Conservation (phyloP, 92 coral and sea anemone species). For the Phenganax marumi region DNA sequence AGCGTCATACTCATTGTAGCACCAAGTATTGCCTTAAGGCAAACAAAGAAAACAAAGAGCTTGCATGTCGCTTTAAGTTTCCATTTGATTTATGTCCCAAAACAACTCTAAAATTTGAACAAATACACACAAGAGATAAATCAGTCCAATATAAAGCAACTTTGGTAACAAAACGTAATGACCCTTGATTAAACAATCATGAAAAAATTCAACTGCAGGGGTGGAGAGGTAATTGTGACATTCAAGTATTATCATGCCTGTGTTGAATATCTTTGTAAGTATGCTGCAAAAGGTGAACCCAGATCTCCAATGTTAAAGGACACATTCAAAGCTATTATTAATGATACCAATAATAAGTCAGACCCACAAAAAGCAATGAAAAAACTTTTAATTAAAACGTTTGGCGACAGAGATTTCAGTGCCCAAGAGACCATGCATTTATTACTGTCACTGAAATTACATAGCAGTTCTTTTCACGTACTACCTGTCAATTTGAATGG, state of each 20-base stretch:
- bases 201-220: constrained; percentile 53
- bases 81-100: constrained; percentile 44
- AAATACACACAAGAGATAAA: constrained; percentile 49
- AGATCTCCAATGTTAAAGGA: constrained; percentile 44
- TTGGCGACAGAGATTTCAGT: constrained; percentile 19
- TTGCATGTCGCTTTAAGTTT: constrained; percentile 50
- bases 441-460: constrained; percentile 53
- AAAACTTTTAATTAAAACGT: constrained; percentile 1
- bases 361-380: constrained; percentile 44
- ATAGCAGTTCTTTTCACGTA: constrained; percentile 39
- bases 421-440: no score
- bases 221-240: constrained; percentile 59
- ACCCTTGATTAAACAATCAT: constrained; percentile 54
- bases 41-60: constrained; percentile 43
- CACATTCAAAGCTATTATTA: constrained; percentile 36
- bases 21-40: constrained; percentile 48
- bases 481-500: no score
- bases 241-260: constrained; percentile 47
- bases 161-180: constrained; percentile 56
- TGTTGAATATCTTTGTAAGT: constrained; percentile 36
- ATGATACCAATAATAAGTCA: constrained; percentile 15
- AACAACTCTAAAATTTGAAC: constrained; percentile 51
- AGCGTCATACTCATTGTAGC: constrained; percentile 58
- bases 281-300: constrained; percentile 55
- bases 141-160: constrained; percentile 55